Percentiles rank a stretch among this genome's conserved stretches.
Evolutionary conservation across 2,888 invertebrate genomes (phyloP).

Genomic region (Parochlus steinenii): DNA sequence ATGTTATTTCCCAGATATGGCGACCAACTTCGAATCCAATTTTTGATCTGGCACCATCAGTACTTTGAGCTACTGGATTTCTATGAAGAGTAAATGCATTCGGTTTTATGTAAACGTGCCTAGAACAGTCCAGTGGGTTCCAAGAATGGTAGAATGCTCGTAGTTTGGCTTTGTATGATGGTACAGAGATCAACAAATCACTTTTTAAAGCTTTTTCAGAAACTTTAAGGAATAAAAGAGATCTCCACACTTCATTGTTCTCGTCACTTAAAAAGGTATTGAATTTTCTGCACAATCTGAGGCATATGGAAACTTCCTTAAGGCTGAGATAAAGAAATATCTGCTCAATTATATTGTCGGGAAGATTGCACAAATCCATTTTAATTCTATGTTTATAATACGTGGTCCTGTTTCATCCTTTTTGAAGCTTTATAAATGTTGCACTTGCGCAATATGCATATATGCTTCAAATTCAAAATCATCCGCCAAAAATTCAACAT

Average conservation of each 20-base stretch:
- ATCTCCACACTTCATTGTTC: slow-evolving; percentile 89
- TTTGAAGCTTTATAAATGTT: too few species aligned
- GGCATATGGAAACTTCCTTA: too few species aligned
- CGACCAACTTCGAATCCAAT: slow-evolving; percentile 81
- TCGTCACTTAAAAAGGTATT: slow-evolving; percentile 81
- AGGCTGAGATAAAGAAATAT: too few species aligned
- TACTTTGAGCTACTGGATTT: slow-evolving; percentile 97
- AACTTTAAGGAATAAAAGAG: slow-evolving; percentile 71
- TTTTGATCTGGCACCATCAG: slow-evolving; percentile 84
- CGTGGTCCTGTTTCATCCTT: too few species aligned
- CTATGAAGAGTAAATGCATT: slow-evolving; percentile 96
- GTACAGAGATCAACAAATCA: slow-evolving; percentile 72
- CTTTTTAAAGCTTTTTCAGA: slow-evolving; percentile 77
- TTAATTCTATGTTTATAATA: too few species aligned
- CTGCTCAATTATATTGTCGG: too few species aligned
- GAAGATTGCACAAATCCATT: too few species aligned
- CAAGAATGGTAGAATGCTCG: slow-evolving; percentile 89
- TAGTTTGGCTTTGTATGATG: slow-evolving; percentile 84
- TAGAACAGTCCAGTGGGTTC: slow-evolving; percentile 94
- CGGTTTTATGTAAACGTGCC: slow-evolving; percentile 90
- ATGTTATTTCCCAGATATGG: slow-evolving; percentile 96
- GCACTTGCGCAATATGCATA: too few species aligned
- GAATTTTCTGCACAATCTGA: too few species aligned
- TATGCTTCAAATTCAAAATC: too few species aligned
- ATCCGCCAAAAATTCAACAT: too few species aligned